These are phyloP conservation scores for Apotomis betuletana DNA, from an alignment of 2,888 invertebrate species.

Conservation along the genomic window DNA sequence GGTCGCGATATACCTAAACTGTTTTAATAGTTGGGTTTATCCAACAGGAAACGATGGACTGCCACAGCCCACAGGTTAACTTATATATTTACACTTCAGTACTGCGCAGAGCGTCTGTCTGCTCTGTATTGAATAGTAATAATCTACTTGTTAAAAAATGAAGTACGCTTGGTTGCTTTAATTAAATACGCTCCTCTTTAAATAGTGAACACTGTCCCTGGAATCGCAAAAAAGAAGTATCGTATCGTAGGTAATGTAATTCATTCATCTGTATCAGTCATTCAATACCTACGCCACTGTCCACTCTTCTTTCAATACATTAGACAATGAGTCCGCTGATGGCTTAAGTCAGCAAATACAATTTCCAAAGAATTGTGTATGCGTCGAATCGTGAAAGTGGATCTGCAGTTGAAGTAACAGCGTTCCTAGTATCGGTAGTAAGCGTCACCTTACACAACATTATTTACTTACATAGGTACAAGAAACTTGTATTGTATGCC, in stretches of 20 bases:
- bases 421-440: conserved; percentile 58
- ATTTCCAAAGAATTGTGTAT: conserved; percentile 39
- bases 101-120: too few relatives aligned
- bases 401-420: conserved; percentile 53
- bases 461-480: conserved; percentile 42
- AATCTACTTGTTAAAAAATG: too few relatives aligned
- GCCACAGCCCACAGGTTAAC: too few relatives aligned
- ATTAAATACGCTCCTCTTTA: too few relatives aligned
- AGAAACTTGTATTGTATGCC: too few relatives aligned
- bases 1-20: not conserved
- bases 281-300: not conserved
- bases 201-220: too few relatives aligned
- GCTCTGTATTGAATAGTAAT: too few relatives aligned
- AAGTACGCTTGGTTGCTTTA: too few relatives aligned
- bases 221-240: too few relatives aligned
- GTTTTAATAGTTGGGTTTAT: not conserved
- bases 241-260: not conserved
- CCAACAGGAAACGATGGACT: not conserved
- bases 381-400: conserved; percentile 53
- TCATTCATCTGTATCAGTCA: not conserved
- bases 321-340: conserved; percentile 21
- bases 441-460: conserved; percentile 54
- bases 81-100: too few relatives aligned
- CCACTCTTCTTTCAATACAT: conserved; percentile 3
- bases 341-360: conserved; percentile 11